phyloP scores from a whole-genome alignment of 64 coral and sea anemone genomes.

The Hydrozoanthus tunicans region DNA sequence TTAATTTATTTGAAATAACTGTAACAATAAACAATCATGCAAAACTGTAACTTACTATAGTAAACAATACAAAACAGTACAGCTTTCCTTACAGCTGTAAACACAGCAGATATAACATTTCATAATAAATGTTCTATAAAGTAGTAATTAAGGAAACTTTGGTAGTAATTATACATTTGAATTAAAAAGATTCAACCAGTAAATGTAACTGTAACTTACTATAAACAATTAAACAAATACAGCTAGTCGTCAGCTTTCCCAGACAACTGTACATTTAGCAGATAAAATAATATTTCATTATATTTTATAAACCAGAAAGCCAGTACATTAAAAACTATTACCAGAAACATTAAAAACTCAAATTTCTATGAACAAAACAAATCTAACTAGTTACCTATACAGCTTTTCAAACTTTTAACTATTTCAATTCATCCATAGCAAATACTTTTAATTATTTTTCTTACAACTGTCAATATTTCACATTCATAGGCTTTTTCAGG shows the following conservation, averaged over 20 bases:
- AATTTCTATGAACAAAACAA: neutral
- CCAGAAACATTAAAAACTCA: neutral
- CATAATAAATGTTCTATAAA: neutral
- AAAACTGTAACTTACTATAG: slow-evolving; percentile 1
- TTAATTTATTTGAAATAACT: neutral
- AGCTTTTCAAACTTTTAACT: neutral
- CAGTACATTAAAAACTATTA: neutral
- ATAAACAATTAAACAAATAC: no score
- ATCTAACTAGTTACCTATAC: neutral
- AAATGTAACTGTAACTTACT: no score
- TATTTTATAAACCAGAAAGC: no score
- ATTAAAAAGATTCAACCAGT: neutral
- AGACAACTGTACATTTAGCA: no score
- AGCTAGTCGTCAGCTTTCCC: no score
- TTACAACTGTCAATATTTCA: no score
- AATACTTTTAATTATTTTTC: neutral
- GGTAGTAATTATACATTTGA: neutral
- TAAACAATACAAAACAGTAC: neutral
- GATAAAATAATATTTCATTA: no score
- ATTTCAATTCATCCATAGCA: neutral
- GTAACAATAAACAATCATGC: neutral
- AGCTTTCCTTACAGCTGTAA: neutral
- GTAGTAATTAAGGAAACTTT: neutral
- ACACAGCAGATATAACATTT: neutral
- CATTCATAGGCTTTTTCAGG: no score